A percentile compares a stretch with the other conserved stretches of the same genome.
Conservation (phyloP, 2,113 vertebrate genomes). For the Osmerus mordax region DNA sequence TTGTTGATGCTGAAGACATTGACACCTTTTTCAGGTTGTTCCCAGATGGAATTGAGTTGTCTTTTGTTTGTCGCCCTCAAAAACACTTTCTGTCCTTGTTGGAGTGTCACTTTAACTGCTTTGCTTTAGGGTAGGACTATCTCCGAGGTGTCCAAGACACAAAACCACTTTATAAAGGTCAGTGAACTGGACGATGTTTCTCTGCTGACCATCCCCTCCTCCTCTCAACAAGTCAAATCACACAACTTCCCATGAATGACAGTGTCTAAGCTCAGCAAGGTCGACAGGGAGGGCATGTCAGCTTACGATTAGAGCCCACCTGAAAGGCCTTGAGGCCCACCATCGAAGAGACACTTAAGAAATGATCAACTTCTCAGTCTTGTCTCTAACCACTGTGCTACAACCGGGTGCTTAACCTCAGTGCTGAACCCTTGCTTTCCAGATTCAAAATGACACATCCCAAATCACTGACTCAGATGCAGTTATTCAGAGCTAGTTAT, state of each 20-base stretch:
- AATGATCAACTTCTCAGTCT: neutral
- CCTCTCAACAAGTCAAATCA: conserved; percentile 24
- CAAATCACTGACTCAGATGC: too few relatives aligned
- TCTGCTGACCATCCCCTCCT: conserved; percentile 30
- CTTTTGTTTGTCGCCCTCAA: neutral
- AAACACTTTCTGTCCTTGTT: neutral
- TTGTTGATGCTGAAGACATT: too few relatives aligned
- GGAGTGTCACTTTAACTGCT: neutral
- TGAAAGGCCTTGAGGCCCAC: neutral
- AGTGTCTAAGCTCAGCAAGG: conserved; percentile 8
- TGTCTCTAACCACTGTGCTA: neutral
- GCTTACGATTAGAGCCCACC: neutral
- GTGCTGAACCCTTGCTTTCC: too few relatives aligned
- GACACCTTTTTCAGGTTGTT: too few relatives aligned
- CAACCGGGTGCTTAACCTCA: too few relatives aligned
- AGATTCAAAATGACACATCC: too few relatives aligned
- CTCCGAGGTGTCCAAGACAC: neutral
- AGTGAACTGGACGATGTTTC: conserved; percentile 30
- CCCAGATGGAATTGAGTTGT: neutral
- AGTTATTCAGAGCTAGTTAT: too few relatives aligned
- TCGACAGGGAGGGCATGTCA: neutral
- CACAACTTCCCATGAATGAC: neutral
- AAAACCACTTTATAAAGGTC: neutral
- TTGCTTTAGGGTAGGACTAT: neutral
- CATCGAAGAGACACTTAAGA: neutral